These are phyloP conservation scores for Saccopteryx bilineata DNA, from an alignment of 2,113 vertebrate species.

Conservation along the genomic window DNA sequence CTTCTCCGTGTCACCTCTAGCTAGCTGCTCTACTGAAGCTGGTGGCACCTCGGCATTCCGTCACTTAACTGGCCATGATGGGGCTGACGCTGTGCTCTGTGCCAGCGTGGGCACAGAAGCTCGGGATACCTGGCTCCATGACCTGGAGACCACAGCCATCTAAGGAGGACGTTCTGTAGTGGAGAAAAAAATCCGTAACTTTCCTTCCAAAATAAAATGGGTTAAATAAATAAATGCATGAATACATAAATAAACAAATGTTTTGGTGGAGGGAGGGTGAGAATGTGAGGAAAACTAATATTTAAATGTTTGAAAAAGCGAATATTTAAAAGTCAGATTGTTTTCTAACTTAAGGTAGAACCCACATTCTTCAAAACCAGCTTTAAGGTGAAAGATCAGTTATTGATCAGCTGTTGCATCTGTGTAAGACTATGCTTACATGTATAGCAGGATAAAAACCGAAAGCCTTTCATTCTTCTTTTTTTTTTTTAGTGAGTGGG, in stretches of 20 bases:
- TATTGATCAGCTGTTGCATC: fast-evolving
- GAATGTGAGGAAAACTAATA: not conserved
- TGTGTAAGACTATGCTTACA: not conserved
- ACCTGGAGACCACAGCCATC: not conserved
- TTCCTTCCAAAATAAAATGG: not conserved
- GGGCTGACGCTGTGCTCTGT: not conserved
- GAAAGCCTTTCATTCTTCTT: too few relatives aligned
- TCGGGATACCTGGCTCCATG: not conserved
- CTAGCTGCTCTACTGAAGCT: not conserved
- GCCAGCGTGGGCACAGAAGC: too few relatives aligned
- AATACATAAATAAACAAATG: not conserved
- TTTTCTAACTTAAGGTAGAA: not conserved
- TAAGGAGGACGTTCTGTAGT: not conserved
- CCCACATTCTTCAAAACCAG: not conserved
- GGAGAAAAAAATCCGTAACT: not conserved
- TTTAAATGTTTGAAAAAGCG: not conserved
- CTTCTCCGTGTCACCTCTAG: not conserved
- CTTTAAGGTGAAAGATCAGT: not conserved
- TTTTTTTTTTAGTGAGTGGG: too few relatives aligned
- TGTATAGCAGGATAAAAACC: not conserved
- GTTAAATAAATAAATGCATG: not conserved
- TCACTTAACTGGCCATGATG: not conserved
- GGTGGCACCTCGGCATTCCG: not conserved
- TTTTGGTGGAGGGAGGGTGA: not conserved
- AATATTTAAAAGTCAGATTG: not conserved